These are phyloP conservation scores for Spheniscus mendiculus DNA, from an alignment of 2,113 vertebrate genomes.

Conservation along the genomic window DNA sequence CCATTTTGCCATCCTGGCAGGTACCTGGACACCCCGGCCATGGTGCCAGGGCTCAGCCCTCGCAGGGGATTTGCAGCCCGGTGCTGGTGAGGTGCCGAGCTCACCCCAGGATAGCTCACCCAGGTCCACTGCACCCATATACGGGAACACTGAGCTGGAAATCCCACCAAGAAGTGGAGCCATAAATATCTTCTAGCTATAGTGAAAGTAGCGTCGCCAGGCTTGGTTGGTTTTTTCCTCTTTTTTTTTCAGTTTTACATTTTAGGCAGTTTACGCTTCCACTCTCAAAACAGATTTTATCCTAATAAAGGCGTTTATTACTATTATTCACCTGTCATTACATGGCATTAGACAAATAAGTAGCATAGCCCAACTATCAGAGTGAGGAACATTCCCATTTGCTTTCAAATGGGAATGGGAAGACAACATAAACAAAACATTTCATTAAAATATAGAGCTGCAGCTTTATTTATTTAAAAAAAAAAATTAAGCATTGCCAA, in stretches of 20 bases:
- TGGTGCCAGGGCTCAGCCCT: neutral
- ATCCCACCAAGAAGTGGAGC: neutral
- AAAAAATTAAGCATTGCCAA: constrained; percentile 56
- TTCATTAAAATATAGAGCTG: constrained; percentile 66
- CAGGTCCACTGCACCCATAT: rapidly evolving
- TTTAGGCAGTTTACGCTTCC: constrained; percentile 62
- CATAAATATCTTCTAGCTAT: neutral
- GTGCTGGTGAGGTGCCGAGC: neutral
- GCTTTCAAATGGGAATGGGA: constrained; percentile 9
- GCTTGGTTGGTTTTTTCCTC: neutral
- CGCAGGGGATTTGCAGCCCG: rapidly evolving
- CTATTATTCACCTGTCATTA: constrained; percentile 77
- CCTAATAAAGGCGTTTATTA: constrained; percentile 74
- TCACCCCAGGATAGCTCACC: neutral
- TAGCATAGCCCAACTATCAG: constrained; percentile 46
- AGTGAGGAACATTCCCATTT: constrained; percentile 33
- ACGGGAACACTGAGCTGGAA: neutral
- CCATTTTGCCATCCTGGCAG: neutral
- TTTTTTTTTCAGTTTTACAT: constrained; percentile 23
- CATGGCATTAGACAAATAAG: constrained; percentile 70
- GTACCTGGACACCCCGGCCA: too few relatives aligned
- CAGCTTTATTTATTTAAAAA: constrained; percentile 22
- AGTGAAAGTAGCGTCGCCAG: neutral
- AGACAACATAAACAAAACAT: constrained; percentile 57
- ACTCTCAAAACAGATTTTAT: constrained; percentile 72